phyloP scores from a whole-genome alignment of 2,113 vertebrate genomes.

The Ophthalmolycus amberensis region DNA sequence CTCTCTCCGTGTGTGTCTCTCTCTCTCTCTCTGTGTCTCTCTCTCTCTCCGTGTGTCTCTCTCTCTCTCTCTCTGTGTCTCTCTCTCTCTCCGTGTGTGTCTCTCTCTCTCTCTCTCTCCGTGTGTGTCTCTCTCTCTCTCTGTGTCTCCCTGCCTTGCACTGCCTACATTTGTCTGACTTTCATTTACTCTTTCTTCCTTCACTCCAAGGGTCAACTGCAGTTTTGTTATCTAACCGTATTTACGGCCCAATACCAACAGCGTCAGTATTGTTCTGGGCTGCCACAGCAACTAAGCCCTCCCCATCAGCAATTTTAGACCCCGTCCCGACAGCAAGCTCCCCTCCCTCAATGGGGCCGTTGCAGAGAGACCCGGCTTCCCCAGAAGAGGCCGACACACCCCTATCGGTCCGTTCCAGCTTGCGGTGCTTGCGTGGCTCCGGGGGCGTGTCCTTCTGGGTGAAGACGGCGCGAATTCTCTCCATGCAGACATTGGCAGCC shows the following conservation, averaged over 20 bases:
- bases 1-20: too few relatives aligned
- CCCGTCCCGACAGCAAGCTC: conserved; percentile 47
- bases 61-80: too few relatives aligned
- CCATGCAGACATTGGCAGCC: conserved; percentile 85
- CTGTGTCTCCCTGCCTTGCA: conserved; percentile 1
- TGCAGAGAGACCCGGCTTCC: conserved; percentile 50
- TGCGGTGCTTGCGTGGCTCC: conserved; percentile 83
- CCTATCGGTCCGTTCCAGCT: conserved; percentile 82
- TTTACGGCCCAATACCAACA: conserved; percentile 69
- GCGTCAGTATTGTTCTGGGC: conserved; percentile 68
- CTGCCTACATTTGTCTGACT: conserved; percentile 41
- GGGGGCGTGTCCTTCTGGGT: conserved; percentile 71
- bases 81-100: too few relatives aligned
- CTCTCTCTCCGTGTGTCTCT: too few relatives aligned
- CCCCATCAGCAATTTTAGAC: conserved; percentile 57
- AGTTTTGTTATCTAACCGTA: conserved; percentile 34
- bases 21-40: too few relatives aligned
- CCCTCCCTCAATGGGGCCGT: conserved; percentile 41
- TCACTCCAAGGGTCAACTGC: conserved; percentile 24
- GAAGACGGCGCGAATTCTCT: conserved; percentile 86
- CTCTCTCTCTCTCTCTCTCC: too few relatives aligned
- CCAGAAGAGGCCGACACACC: conserved; percentile 36
- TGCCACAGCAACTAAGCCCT: conserved; percentile 61
- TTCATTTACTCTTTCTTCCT: conserved; percentile 42
- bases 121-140: not conserved